Percentiles rank a stretch among this genome's conserved stretches.
Conservation (phyloP, 92 coral and sea anemone genomes). For the Nematostella vectensis region DNA sequence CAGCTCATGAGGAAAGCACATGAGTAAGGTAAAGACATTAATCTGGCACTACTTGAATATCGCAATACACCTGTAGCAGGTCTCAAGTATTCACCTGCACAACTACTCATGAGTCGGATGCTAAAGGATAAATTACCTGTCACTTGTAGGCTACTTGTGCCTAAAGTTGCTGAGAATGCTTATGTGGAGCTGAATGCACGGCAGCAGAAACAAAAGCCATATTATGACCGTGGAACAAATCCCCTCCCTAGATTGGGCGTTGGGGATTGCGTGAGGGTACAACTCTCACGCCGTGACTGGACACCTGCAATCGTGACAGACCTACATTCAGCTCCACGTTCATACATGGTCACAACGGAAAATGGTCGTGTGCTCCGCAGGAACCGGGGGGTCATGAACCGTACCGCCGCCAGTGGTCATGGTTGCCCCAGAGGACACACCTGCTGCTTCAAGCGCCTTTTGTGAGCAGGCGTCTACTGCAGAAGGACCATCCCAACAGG, state of each 20-base stretch:
- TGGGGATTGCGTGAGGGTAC: constrained; percentile 19
- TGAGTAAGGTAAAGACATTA: constrained; percentile 27
- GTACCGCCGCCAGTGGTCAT: constrained; percentile 12
- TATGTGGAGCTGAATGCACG: constrained; percentile 12
- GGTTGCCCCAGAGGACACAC: neutral
- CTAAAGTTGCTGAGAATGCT: constrained; percentile 12
- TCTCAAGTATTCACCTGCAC: constrained; percentile 29
- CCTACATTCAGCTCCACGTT: constrained; percentile 23
- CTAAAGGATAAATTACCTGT: constrained; percentile 25
- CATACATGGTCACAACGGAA: constrained; percentile 26
- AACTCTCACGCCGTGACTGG: constrained; percentile 22
- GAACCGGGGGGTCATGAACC: constrained; percentile 20
- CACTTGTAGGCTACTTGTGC: constrained; percentile 8
- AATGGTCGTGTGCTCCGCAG: constrained; percentile 16
- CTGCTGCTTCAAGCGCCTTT: neutral
- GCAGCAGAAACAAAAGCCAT: constrained; percentile 19
- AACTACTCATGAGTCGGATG: constrained; percentile 32
- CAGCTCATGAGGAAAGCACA: constrained; percentile 34
- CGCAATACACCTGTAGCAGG: constrained; percentile 26
- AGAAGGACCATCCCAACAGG: neutral
- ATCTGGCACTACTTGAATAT: constrained; percentile 23
- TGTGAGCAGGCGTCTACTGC: neutral
- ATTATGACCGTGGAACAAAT: constrained; percentile 17
- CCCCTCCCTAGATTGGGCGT: constrained; percentile 8
- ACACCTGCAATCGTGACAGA: constrained; percentile 15